Percentiles rank a stretch among this genome's conserved stretches.
Conservation (phyloP, 2,888 invertebrate genomes). For the Xiphydria camelus region DNA sequence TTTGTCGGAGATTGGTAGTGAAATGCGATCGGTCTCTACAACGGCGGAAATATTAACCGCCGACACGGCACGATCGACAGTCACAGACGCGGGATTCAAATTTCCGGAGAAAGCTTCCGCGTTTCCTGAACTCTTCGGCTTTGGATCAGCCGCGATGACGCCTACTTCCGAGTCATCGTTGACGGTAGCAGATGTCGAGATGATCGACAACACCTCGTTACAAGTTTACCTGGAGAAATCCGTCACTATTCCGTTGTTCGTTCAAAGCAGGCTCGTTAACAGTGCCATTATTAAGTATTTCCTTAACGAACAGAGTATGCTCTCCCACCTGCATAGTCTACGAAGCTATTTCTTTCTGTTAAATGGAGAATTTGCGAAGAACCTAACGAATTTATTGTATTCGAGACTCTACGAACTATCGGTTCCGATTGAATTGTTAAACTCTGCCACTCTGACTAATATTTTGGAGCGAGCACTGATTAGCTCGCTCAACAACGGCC, state of each 20-base stretch:
- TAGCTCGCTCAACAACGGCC: slow-evolving; percentile 63
- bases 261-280: slow-evolving; percentile 72
- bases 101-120: slow-evolving; percentile 9
- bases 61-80: slow-evolving; percentile 1
- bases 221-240: slow-evolving; percentile 69
- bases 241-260: slow-evolving; percentile 69
- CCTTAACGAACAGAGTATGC: slow-evolving; percentile 67
- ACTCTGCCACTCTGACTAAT: slow-evolving; percentile 70
- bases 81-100: slow-evolving; percentile 14
- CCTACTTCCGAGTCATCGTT: slow-evolving; percentile 28
- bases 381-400: slow-evolving; percentile 72
- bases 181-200: slow-evolving; percentile 47
- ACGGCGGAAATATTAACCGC: slow-evolving; percentile 12
- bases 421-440: slow-evolving; percentile 69
- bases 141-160: slow-evolving; percentile 21
- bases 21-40: slow-evolving; percentile 9
- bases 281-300: slow-evolving; percentile 74
- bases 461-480: slow-evolving; percentile 72
- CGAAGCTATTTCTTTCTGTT: slow-evolving; percentile 77
- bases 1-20: slow-evolving; percentile 33
- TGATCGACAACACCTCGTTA: slow-evolving; percentile 51
- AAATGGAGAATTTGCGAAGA: slow-evolving; percentile 78
- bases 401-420: slow-evolving; percentile 68
- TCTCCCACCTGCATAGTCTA: slow-evolving; percentile 74
- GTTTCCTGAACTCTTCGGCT: slow-evolving; percentile 31